Base-by-base conservation (phyloP, 2,113 vertebrate species). In the Caranx ignobilis region DNA sequence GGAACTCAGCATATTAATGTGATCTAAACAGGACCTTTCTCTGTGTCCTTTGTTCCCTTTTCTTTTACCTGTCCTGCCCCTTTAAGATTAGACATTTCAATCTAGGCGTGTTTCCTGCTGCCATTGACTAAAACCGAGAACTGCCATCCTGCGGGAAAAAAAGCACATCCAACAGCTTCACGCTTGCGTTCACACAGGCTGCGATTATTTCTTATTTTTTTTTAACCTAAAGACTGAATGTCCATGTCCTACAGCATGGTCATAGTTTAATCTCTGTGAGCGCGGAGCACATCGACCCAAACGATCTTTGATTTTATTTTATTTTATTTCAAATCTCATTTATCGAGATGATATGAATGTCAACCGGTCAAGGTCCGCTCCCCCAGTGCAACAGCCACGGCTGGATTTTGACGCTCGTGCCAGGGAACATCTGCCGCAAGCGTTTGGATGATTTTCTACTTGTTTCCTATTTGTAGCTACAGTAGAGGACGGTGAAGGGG, bases 31-130 rank as follows among this genome's bases (percentile, higher is more conserved):
- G 52, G 54, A 70, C 43, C 47, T 79, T 70, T 37, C 61, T 64
- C 12, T 41, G 41, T 52, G 78, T 89, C 85, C 93, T 94, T 95
- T 94, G 93, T 92, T 91, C 84, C 69, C 32, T 41, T 18, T 21
- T 61, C 18, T 56, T 85, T 15, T 59, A 90, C 88, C 88, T 88
- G 88, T 81, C 47, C 94, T 95, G 93, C 21, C 90, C 91, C 95
- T 95, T 95, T 95, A 96, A 95, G 94, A 93, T 81, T 62, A 88
- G 89, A 88, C 86, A 84, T 79, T 93, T 92, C 81, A 91, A 90
- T 93, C 92, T 91, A 94, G 95, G 95, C 95, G 95, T 95, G 94
- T 96, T 95, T 95, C 94, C 91, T 95, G 92, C 93, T 94, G 81
- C 93, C 93, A 93, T 94, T 92, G 93, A 94, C 87, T 88, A 71